Percentiles rank a stretch among this genome's conserved stretches.
These are phyloP conservation scores for Ennomos quercinarius DNA, from an alignment of 2,888 invertebrate species.

Conservation along the genomic window DNA sequence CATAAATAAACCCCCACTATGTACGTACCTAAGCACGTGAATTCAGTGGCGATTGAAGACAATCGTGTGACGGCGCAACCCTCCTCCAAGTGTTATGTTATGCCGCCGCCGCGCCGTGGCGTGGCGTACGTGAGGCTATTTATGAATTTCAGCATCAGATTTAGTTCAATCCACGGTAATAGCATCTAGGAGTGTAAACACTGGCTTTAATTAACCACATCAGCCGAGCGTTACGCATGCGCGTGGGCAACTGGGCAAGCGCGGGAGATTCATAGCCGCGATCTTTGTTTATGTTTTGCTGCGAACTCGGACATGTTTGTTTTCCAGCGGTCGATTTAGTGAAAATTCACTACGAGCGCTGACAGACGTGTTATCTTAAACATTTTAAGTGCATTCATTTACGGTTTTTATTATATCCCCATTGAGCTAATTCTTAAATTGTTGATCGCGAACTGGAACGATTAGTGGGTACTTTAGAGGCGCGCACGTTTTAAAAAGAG, in stretches of 20 bases:
- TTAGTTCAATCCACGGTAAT: slow-evolving; percentile 70
- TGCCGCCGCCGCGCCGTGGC: slow-evolving; percentile 49
- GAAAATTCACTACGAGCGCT: slow-evolving; percentile 76
- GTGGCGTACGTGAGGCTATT: slow-evolving; percentile 72
- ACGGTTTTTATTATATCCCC: slow-evolving; percentile 20
- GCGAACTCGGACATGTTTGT: slow-evolving; percentile 70
- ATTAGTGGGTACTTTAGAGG: slow-evolving; percentile 17
- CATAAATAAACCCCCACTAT: too few species aligned
- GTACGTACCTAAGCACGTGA: not conserved
- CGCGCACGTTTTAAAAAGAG: slow-evolving; percentile 12
- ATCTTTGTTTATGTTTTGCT: slow-evolving; percentile 63
- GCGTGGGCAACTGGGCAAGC: slow-evolving; percentile 69
- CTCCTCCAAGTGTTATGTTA: slow-evolving; percentile 47
- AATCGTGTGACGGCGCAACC: slow-evolving; percentile 38
- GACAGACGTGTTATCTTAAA: slow-evolving; percentile 67
- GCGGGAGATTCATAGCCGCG: slow-evolving; percentile 67
- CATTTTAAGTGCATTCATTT: slow-evolving; percentile 36
- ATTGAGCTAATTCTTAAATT: slow-evolving; percentile 16
- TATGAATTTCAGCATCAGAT: slow-evolving; percentile 65
- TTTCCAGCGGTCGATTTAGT: slow-evolving; percentile 70
- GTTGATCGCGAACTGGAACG: slow-evolving; percentile 12
- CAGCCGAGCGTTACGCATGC: slow-evolving; percentile 65
- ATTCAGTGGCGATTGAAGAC: slow-evolving; percentile 48
- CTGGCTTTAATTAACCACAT: slow-evolving; percentile 69
- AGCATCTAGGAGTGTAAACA: slow-evolving; percentile 76